phyloP scores from a whole-genome alignment of 2,888 invertebrate genomes.

The Lepidochitona cinerea region DNA sequence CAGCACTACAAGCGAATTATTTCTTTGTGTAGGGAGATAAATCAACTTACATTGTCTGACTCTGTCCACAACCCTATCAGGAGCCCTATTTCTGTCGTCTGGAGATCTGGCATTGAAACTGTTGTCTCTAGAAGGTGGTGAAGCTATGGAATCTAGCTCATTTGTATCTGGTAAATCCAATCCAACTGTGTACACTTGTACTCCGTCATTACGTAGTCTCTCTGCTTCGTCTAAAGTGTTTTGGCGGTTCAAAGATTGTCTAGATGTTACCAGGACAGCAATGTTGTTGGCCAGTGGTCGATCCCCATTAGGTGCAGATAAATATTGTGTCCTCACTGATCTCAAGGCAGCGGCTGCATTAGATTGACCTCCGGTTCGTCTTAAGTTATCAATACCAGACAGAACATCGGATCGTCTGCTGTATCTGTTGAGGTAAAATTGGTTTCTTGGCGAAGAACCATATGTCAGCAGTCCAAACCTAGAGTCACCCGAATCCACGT shows the following conservation, averaged over 20 bases:
- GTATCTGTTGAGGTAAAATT: not conserved
- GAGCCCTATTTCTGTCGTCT: not conserved
- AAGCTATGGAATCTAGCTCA: not conserved
- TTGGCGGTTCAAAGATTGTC: not conserved
- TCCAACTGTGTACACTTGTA: not conserved
- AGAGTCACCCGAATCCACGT: slow-evolving; percentile 50
- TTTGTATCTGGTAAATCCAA: not conserved
- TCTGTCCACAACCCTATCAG: not conserved
- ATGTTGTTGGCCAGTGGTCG: slow-evolving; percentile 48
- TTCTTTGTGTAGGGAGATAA: too few species aligned
- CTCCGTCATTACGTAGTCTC: not conserved
- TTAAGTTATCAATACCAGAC: not conserved
- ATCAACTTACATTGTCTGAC: not conserved
- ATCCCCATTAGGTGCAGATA: slow-evolving; percentile 48
- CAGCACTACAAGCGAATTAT: not conserved
- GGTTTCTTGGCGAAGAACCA: slow-evolving; percentile 24
- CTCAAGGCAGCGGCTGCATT: slow-evolving; percentile 1
- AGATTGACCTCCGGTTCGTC: not conserved
- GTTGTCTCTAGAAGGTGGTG: not conserved
- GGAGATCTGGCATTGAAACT: not conserved
- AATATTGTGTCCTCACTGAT: slow-evolving; percentile 36
- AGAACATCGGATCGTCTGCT: not conserved
- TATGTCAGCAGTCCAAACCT: slow-evolving; percentile 49
- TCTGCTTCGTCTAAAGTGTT: not conserved
- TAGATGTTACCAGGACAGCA: slow-evolving; percentile 52